Conservation (phyloP, 2,797 vertebrate species). For the Antennarius maculatus region DNA sequence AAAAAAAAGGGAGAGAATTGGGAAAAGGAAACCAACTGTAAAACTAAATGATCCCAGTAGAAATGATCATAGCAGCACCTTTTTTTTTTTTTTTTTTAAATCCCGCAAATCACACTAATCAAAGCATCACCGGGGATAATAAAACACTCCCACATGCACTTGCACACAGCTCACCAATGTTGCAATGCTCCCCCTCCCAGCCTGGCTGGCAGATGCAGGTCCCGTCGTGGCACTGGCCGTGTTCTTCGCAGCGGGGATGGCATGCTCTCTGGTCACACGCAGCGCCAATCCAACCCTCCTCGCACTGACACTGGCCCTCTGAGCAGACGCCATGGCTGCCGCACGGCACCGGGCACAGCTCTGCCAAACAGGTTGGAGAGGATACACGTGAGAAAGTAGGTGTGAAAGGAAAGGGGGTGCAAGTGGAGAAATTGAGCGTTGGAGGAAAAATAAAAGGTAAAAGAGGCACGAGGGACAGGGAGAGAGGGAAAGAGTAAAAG, state of each 20-base stretch:
- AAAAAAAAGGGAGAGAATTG: conserved; percentile 32
- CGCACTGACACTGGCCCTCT: conserved; percentile 91
- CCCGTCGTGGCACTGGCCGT: conserved; percentile 93
- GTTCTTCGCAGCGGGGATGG: conserved; percentile 91
- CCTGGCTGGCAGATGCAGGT: conserved; percentile 94
- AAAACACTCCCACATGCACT: conserved; percentile 37
- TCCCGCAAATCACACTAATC: conserved; percentile 41
- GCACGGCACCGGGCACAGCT: conserved; percentile 92
- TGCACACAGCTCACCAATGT: conserved; percentile 85
- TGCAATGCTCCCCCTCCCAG: conserved; percentile 96
- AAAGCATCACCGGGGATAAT: conserved; percentile 57
- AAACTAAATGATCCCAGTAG: conserved; percentile 28
- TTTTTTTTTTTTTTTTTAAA: conserved; percentile 7
- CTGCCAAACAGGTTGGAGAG: conserved; percentile 78
- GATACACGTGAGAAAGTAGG: conserved; percentile 46
- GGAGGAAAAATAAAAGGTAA: conserved; percentile 39
- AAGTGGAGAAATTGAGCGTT: conserved; percentile 52
- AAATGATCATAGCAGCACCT: conserved; percentile 13
- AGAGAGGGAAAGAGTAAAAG: neutral
- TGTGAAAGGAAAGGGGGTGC: conserved; percentile 5
- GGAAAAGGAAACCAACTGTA: conserved; percentile 17
- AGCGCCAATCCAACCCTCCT: conserved; percentile 92
- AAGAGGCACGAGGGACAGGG: conserved; percentile 46
- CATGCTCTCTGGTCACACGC: conserved; percentile 90
- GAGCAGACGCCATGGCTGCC: conserved; percentile 92